phyloP scores from a whole-genome alignment of 2,888 invertebrate genomes.

The Agrochola circellaris region DNA sequence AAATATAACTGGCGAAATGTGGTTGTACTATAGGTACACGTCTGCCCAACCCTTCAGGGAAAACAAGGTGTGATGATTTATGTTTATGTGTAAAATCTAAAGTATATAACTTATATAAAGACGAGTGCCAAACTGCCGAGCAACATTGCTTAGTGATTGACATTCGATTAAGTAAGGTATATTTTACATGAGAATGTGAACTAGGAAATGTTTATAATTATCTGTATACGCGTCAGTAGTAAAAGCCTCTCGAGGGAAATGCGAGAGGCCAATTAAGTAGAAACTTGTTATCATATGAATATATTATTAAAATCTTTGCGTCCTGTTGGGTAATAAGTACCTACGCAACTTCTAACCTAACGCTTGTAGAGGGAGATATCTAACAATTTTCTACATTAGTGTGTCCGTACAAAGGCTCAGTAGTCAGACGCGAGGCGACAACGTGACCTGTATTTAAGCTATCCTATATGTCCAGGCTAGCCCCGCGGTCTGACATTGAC shows the following conservation, averaged over 20 bases:
- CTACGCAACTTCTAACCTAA: not conserved
- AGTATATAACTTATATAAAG: not conserved
- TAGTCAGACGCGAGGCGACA: no score
- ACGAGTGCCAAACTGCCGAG: not conserved
- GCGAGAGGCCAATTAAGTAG: slow-evolving; percentile 15
- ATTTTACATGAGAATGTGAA: slow-evolving; percentile 11
- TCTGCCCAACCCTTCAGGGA: not conserved
- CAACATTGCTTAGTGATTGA: not conserved
- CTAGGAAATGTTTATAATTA: slow-evolving; percentile 26
- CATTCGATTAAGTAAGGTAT: slow-evolving; percentile 8
- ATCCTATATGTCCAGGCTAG: no score
- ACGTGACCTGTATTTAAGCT: no score
- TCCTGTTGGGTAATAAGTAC: slow-evolving; percentile 5
- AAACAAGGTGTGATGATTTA: not conserved
- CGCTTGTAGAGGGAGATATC: not conserved
- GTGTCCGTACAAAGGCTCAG: no score
- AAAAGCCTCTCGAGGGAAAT: slow-evolving; percentile 27
- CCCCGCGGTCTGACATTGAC: no score
- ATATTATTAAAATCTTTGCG: slow-evolving; percentile 28
- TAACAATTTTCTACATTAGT: slow-evolving; percentile 1
- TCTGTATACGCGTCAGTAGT: slow-evolving; percentile 9
- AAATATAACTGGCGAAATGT: not conserved
- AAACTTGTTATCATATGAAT: slow-evolving; percentile 30
- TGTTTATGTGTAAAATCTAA: not conserved
- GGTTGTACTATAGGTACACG: not conserved